Percentiles rank a stretch among this genome's conserved stretches.
phyloP scores from a whole-genome alignment of 2,888 invertebrate species.

The Amphipyra berbera region DNA sequence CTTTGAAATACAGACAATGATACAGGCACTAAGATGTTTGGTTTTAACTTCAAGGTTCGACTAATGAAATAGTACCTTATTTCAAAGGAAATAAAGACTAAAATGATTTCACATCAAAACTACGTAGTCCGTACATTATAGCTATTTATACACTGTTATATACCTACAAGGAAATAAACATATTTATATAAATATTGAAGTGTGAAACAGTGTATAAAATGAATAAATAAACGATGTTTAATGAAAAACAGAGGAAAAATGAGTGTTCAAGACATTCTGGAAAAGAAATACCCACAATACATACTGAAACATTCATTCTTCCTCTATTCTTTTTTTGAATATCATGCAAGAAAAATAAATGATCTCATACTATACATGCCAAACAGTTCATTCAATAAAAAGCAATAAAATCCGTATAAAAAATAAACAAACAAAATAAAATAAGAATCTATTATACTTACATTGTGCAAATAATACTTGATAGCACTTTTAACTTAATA shows the following conservation, averaged over 20 bases:
- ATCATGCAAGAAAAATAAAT: constrained; percentile 61
- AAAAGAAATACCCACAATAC: background rate
- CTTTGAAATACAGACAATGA: background rate
- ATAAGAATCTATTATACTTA: constrained; percentile 81
- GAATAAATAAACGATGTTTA: constrained; percentile 11
- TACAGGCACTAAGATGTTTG: constrained; percentile 3
- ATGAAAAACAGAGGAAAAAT: constrained; percentile 44
- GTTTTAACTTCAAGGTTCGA: background rate
- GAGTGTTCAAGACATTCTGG: constrained; percentile 8
- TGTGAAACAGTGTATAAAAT: constrained; percentile 38
- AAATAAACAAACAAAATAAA: constrained; percentile 66
- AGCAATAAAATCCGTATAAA: constrained; percentile 68
- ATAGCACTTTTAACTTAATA: constrained; percentile 71
- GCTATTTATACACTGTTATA: constrained; percentile 47
- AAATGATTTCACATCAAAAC: constrained; percentile 57
- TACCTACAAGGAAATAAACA: constrained; percentile 45
- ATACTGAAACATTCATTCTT: constrained; percentile 29
- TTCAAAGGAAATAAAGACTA: constrained; percentile 16
- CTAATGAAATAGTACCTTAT: constrained; percentile 32
- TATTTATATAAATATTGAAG: constrained; percentile 16
- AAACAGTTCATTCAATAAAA: constrained; percentile 85
- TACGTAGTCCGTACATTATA: constrained; percentile 43
- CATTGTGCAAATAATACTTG: constrained; percentile 79
- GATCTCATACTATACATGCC: constrained; percentile 81
- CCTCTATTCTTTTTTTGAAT: constrained; percentile 38